A percentile compares a stretch with the other conserved stretches of the same genome.
phyloP scores from a whole-genome alignment of 2,888 invertebrate species.

The Metalampra italica region DNA sequence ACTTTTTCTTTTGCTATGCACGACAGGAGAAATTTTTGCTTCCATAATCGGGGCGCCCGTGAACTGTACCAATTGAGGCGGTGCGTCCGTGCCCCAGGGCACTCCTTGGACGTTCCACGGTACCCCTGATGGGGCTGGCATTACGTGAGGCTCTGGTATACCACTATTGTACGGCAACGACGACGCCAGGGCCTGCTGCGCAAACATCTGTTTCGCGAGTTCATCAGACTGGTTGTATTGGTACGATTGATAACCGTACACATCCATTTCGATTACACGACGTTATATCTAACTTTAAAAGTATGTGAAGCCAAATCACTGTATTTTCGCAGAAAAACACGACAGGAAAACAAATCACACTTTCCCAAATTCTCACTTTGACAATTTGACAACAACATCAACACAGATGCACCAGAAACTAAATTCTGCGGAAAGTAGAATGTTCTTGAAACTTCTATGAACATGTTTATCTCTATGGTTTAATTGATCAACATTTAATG shows the following conservation, averaged over 20 bases:
- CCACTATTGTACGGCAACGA: constrained; percentile 35
- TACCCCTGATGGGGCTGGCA: constrained; percentile 62
- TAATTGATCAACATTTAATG: not conserved
- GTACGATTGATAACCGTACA: constrained; percentile 55
- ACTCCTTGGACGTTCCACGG: constrained; percentile 76
- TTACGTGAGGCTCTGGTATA: constrained; percentile 42
- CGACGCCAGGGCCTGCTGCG: constrained; percentile 55
- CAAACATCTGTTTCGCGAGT: constrained; percentile 59
- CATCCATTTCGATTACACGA: constrained; percentile 44
- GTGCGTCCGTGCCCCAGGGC: constrained; percentile 70
- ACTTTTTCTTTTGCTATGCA: constrained; percentile 68
- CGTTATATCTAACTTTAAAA: not conserved
- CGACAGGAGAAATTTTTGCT: constrained; percentile 34
- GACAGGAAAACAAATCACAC: not conserved
- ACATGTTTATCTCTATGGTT: not conserved
- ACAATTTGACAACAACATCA: constrained; percentile 2
- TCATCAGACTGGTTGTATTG: constrained; percentile 60
- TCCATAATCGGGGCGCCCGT: constrained; percentile 45
- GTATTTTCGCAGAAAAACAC: not conserved
- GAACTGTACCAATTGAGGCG: constrained; percentile 68
- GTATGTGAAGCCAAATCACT: not conserved
- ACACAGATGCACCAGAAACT: not conserved
- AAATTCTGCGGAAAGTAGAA: constrained; percentile 7
- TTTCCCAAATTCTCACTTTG: not conserved
- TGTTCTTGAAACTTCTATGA: constrained; percentile 19